Base-by-base conservation (phyloP, 2,797 vertebrate species). In the Cryptoblepharus egeriae region DNA sequence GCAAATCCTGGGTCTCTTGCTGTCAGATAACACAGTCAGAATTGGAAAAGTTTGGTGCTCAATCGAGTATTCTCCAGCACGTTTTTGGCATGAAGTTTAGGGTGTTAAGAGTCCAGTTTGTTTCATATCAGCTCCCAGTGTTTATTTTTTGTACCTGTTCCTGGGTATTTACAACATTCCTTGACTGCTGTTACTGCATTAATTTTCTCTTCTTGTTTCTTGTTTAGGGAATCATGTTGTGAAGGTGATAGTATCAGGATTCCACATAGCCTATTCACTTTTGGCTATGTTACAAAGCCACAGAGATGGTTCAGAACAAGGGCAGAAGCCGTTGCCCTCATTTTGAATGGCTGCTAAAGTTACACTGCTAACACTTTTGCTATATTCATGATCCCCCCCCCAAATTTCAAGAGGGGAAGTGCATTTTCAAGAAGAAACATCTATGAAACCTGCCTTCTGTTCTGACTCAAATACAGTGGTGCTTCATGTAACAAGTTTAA, bases 1-100 rank as follows among this genome's bases (percentile, higher is more conserved):
- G 93, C 94, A 95, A 95, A 95, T 94, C 71, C 18, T 73, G 16
- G 87, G 87, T 93, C 90, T 90, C 90, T 81, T 90, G 88, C 91
- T 93, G 88, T 90, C 90, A 77, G 89, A 93, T 92, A 92, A 86
- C 88, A 94, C 37, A 78, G 81, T 80, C 69, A 84, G 91, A 94
- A 94, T 88, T 75, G 92, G 85, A 89, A 85, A 93, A 91, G 22
- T 92, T 89, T 90, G 88, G 80, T 91, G 85, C 91, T 90, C 93
- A 92, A 83, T 87, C 93, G 93, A 85, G 26, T 58, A 67, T 81
- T 37, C 37, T 58, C 24, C 26, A 58, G 63, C 16, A 67, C 10
- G 42, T 39, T 67, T 67, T 18, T 39, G 18, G 28, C 35, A 75
- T 57, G 22, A 57, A 57, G 39, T 52, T 32, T 24, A 42, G 61